These are phyloP conservation scores for Sus scrofa DNA, from an alignment of 2,113 vertebrate species.

Conservation along the genomic window DNA sequence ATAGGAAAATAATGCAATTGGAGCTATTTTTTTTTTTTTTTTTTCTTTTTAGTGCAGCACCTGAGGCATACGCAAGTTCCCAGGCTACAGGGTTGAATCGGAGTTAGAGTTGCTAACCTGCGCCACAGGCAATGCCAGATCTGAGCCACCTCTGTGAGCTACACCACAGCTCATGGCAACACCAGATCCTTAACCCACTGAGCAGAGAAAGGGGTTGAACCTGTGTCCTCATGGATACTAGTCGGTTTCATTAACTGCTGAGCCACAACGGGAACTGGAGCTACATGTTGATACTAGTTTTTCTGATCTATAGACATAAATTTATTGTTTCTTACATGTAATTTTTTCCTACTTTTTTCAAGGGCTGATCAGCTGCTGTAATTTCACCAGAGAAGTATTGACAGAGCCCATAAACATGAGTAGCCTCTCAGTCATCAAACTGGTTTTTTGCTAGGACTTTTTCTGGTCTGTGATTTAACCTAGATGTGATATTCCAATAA, in stretches of 20 bases:
- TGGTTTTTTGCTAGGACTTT: neutral
- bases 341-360: neutral
- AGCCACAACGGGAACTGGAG: too few relatives aligned
- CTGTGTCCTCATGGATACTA: too few relatives aligned
- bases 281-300: neutral
- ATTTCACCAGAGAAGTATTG: neutral
- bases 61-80: too few relatives aligned
- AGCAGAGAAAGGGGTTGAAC: too few relatives aligned
- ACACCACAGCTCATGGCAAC: too few relatives aligned
- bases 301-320: constrained; percentile 25
- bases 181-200: too few relatives aligned
- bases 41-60: too few relatives aligned
- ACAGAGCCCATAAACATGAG: neutral
- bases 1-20: constrained; percentile 27
- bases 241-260: too few relatives aligned
- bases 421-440: neutral
- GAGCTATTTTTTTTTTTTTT: neutral
- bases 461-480: neutral
- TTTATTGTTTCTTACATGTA: neutral
- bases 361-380: neutral
- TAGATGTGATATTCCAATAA: neutral
- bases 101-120: too few relatives aligned
- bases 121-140: too few relatives aligned
- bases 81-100: too few relatives aligned
- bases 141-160: too few relatives aligned